phyloP scores from a whole-genome alignment of 2,888 invertebrate genomes.

The Mythimna ferrago region DNA sequence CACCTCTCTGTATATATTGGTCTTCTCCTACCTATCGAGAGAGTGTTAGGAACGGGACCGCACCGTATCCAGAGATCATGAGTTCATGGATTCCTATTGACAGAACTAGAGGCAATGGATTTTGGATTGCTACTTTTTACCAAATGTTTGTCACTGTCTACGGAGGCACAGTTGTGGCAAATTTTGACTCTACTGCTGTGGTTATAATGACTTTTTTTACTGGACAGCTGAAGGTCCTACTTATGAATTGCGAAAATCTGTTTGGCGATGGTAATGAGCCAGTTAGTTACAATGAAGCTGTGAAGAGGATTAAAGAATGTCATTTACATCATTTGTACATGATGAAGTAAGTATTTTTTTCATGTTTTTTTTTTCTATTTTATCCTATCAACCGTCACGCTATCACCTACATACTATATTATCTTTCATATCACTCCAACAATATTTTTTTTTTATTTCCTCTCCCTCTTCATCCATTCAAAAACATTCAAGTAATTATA shows the following conservation, averaged over 20 bases:
- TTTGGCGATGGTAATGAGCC: constrained; percentile 70
- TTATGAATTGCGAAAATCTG: constrained; percentile 74
- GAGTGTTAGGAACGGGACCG: constrained; percentile 70
- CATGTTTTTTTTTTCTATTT: not conserved
- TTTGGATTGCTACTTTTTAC: constrained; percentile 72
- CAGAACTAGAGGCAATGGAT: constrained; percentile 76
- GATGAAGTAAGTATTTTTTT: constrained; percentile 73
- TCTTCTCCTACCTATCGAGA: constrained; percentile 68
- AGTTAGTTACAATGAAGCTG: constrained; percentile 66
- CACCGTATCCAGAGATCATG: constrained; percentile 82
- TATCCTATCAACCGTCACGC: too few relatives aligned
- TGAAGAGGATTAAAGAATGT: constrained; percentile 75
- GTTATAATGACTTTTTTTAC: constrained; percentile 84
- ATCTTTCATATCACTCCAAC: too few relatives aligned
- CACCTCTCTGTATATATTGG: constrained; percentile 76
- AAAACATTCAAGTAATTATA: too few relatives aligned
- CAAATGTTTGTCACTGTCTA: constrained; percentile 80
- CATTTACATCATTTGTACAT: constrained; percentile 78
- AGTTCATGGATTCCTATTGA: constrained; percentile 85
- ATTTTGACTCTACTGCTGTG: constrained; percentile 82
- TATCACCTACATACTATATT: too few relatives aligned
- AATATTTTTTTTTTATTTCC: too few relatives aligned
- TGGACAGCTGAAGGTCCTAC: constrained; percentile 81
- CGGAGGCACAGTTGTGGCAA: constrained; percentile 83
- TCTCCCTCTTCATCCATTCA: too few relatives aligned